Evolutionary conservation across 2,888 invertebrate species (phyloP), one percentile per base, ranked within the genome.

Genomic region (Sipha maydis): DNA sequence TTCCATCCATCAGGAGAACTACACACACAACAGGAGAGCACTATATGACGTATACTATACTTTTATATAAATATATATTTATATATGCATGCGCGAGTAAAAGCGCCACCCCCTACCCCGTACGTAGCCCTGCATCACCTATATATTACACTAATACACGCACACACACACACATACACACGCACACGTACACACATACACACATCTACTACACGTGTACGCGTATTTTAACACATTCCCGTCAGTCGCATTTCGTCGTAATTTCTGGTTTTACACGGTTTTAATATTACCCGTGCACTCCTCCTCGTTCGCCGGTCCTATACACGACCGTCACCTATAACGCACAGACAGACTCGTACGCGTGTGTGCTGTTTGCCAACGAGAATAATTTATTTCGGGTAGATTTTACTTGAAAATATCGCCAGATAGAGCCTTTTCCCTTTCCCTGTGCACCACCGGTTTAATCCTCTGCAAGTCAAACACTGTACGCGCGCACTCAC

Each of bases 371-470:
- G 38, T 85, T 85, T 21, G n/a, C 71, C 78, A 38, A 85, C 79
- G 54, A 79, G 38, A 82, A 88, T 80, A 88, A 88, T 82, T 88
- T 61, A 88, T 86, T 88, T 88, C 88, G 73, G 73, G 80, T 48
- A 38, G 41, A 82, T 88, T 88, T 88, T 61, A 80, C 86, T 56
- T 1, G 79, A 79, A 80, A 80, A 86, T 80, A 80, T 86, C 80
- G 78, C 85, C 48, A 48, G 48, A 48, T 48, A 48, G 48, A 48
- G 48, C 48, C 14, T 48, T 7, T 8, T 4, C n/a, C 7, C 48
- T 11, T 9, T 11, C 48, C 48, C 48, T 14, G 14, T 3, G 11
- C 48, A 14, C 3, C 38, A 61, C 41, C 28, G 73, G 88, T 86
- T 71, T 86, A 80, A 80, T 86, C 79, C 79, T 38, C 56, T 54